Conservation (phyloP, 2,888 invertebrate genomes). For the Temnothorax rugatulus region DNA sequence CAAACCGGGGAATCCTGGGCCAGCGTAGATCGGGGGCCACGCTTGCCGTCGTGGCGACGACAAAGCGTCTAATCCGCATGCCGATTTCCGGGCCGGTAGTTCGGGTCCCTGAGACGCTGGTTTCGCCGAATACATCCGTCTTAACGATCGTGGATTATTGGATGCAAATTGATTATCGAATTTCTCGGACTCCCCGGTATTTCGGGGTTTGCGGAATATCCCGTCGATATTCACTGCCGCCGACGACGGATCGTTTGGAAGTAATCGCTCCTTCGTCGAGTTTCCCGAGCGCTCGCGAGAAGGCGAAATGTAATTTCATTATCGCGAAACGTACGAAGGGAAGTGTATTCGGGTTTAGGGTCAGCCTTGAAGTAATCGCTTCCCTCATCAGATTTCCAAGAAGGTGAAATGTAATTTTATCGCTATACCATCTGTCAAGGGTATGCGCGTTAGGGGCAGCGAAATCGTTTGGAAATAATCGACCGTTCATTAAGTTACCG, state of each 20-base stretch:
- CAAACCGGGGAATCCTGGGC: constrained; percentile 64
- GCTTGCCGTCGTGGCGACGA: constrained; percentile 55
- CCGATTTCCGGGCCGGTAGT: constrained; percentile 70
- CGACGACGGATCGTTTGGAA: constrained; percentile 49
- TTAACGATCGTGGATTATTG: constrained; percentile 71
- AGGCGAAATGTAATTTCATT: constrained; percentile 43
- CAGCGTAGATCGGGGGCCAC: constrained; percentile 58
- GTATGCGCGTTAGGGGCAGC: not conserved
- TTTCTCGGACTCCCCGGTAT: constrained; percentile 55
- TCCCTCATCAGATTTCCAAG: constrained; percentile 40
- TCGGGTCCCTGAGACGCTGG: constrained; percentile 52
- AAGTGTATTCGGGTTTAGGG: constrained; percentile 31
- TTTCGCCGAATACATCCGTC: constrained; percentile 66
- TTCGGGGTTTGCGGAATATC: constrained; percentile 9
- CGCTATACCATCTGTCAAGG: constrained; percentile 21
- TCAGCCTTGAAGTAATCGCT: constrained; percentile 23
- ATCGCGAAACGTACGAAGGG: constrained; percentile 11
- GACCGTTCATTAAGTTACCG: constrained; percentile 50
- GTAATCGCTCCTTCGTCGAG: constrained; percentile 34
- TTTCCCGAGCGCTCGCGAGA: constrained; percentile 21
- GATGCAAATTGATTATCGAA: constrained; percentile 78
- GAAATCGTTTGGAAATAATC: constrained; percentile 55
- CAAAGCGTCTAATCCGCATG: constrained; percentile 79
- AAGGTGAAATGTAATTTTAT: constrained; percentile 51
- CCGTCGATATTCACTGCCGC: constrained; percentile 34